phyloP scores from a whole-genome alignment of 2,797 vertebrate species.

The Fratercula arctica region DNA sequence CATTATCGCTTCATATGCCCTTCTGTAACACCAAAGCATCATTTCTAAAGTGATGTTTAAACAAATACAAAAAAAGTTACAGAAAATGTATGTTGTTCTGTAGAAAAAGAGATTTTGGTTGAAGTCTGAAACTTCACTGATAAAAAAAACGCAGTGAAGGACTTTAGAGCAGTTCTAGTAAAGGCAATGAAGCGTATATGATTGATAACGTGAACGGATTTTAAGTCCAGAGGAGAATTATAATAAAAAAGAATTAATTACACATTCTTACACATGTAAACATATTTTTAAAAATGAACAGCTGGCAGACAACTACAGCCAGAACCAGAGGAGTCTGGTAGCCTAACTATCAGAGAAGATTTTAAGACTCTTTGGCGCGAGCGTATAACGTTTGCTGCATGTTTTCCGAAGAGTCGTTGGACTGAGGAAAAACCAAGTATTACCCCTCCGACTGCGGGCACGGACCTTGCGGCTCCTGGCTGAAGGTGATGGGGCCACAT shows the following conservation, averaged over 20 bases:
- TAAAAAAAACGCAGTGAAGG: background rate
- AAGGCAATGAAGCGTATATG: background rate
- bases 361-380: background rate
- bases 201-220: background rate
- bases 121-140: background rate
- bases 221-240: background rate
- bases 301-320: background rate
- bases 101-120: background rate
- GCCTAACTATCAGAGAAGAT: background rate
- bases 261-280: background rate
- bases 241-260: background rate
- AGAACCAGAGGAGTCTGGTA: background rate
- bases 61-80: background rate
- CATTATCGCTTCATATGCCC: background rate
- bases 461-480: background rate
- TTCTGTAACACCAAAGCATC: background rate
- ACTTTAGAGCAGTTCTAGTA: background rate
- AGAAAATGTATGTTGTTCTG: background rate
- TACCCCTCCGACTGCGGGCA: background rate
- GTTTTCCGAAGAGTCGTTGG: background rate
- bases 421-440: background rate
- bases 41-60: background rate
- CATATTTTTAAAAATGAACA: background rate
- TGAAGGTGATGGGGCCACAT: background rate
- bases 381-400: fast-evolving